Evolutionary conservation across 2,113 vertebrate species (phyloP), one percentile per base, ranked within the genome.

Genomic region (Chlamydotis undulata): DNA sequence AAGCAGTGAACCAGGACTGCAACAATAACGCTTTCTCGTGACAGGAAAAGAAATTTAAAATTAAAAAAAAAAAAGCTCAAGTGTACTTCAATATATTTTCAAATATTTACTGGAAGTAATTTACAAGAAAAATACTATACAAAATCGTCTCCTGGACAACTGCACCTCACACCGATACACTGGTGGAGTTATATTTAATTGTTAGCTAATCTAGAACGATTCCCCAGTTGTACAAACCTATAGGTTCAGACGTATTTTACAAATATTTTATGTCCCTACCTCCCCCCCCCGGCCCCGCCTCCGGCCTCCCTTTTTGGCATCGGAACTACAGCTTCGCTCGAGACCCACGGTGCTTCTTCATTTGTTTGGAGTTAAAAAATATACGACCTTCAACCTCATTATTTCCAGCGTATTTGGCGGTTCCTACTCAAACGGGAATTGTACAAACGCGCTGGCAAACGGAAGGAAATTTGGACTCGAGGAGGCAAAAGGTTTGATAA

Each of bases 101-200:
- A 99, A 98, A 99, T 99, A 99, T 99, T 99, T 99, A 99, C 99
- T 99, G 98, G 98, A 98, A 98, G 98, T 98, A 98, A 99, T 99
- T 98, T 99, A 99, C 99, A 99, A 99, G 99, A 99, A 99, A 98
- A 99, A 99, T 99, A 98, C 98, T 99, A 99, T 99, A 99, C 99
- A 99, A 99, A 99, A 99, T 98, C 98, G 98, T 98, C 98, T 99
- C 98, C 98, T 98, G 98, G 98, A 99, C 99, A 99, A 98, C 98
- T 99, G 99, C 98, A 96, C 97, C 98, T 99, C 98, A 95, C 98
- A 98, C 98, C 98, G 97, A 98, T 98, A 99, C 97, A 98, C 75
- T 95, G 98, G 98, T 97, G 98, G 98, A 97, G 97, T 97, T 96
- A 90, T 93, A 96, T 96, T 97, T 96, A 97, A 98, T 98, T 98